Percentiles rank a stretch among this genome's conserved stretches.
Conservation (phyloP, 2,113 vertebrate species). For the Papio anubis region DNA sequence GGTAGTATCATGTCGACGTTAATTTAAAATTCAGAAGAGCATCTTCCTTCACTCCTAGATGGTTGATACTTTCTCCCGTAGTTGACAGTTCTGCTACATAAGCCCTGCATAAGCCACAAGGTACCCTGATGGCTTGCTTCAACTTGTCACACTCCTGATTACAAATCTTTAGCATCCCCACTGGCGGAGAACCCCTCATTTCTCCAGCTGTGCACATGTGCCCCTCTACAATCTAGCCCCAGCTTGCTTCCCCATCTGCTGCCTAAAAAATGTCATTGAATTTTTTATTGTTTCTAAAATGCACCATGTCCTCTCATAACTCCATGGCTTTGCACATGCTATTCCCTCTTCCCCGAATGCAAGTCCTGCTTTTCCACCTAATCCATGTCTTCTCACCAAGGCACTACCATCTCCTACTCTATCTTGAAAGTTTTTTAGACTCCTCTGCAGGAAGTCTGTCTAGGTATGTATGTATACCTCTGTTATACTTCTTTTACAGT, state of each 20-base stretch:
- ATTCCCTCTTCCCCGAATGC: background rate
- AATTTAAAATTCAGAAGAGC: background rate
- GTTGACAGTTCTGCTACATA: background rate
- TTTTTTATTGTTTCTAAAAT: background rate
- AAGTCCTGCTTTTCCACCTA: background rate
- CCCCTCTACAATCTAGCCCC: background rate
- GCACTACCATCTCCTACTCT: background rate
- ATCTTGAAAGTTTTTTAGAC: background rate
- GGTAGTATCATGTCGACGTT: background rate
- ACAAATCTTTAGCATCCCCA: background rate
- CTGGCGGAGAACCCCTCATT: background rate
- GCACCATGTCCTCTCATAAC: accelerated
- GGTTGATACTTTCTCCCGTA: background rate
- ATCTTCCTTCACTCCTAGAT: background rate
- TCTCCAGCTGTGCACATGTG: background rate
- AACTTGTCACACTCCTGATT: background rate
- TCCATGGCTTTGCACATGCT: accelerated
- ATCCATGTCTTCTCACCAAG: background rate
- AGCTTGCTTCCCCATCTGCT: background rate
- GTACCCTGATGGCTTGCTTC: background rate
- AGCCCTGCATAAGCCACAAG: background rate
- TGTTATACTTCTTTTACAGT: background rate
- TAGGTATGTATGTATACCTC: background rate
- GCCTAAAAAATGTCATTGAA: background rate
- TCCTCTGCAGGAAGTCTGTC: background rate